Evolutionary conservation across 2,888 invertebrate species (phyloP), one percentile per base, ranked within the genome.

Genomic region (Mantis religiosa): DNA sequence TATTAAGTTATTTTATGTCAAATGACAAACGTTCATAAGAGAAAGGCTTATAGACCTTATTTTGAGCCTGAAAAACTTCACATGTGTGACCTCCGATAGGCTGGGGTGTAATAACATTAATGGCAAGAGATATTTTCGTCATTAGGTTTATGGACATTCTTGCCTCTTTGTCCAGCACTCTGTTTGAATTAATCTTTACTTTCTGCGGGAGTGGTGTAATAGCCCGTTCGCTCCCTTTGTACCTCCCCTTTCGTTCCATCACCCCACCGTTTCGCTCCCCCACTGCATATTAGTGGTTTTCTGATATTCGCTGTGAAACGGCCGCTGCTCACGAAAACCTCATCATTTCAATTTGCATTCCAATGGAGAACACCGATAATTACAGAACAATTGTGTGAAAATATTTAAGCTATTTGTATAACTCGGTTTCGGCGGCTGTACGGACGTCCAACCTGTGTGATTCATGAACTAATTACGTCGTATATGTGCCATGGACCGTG

Each of bases 331-430:
- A 82, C 87, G n/a, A 82, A 82, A 87, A 87, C 87, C 87, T 82
- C 87, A 87, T 87, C 87, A 87, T 87, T 87, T 87, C 87, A 87
- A 87, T 87, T 82, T 87, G 28, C 87, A 87, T 87, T 87, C 87
- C 87, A 30, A 87, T 87, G 87, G 87, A 87, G 30, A 82, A 82
- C 82, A 34, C 41, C 87, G 30, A 87, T 87, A 87, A 87, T 87
- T 87, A 87, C 87, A 34, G 87, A 82, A 87, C 87, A 87, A 87
- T 87, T 82, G 87, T 87, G 87, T 87, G 87, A 87, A 87, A 87
- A 87, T 87, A 87, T 87, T 87, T 87, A 82, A 87, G 87, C 87
- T 87, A 87, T 87, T 87, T 87, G 82, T 87, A 82, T 87, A 71
- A 82, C 41, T 87, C 30, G 82, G 87, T 28, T 87, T 87, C 30